Evolutionary conservation across 2,888 invertebrate genomes (phyloP), one percentile per base, ranked within the genome.

Genomic region (Tigriopus californicus): DNA sequence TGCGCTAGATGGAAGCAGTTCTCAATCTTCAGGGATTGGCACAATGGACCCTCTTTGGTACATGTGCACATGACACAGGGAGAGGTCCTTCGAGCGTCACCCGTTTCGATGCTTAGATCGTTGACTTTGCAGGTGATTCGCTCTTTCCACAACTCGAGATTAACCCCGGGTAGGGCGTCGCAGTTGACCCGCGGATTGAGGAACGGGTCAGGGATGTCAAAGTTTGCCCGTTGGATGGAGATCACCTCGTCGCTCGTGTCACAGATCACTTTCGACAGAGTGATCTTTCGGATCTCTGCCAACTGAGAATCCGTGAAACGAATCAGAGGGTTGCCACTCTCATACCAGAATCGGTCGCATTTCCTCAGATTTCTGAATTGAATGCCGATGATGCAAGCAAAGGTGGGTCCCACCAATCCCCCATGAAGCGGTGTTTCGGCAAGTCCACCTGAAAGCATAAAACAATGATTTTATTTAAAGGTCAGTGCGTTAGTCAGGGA

Each of bases 221-320:
- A 71, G 1, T 73, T 72, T 48, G 72, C 70, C 42, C 74, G 68
- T 65, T 77, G 77, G 40, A 61, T 59, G 1, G 68, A 67, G 10
- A 68, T 67, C 25, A 77, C 69, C 44, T 69, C 67, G 64, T 76
- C 76, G 2, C 72, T 70, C 66, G 75, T 76, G 63, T 75, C 73
- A 66, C 77, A 77, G 41, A 77, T 66, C 0, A 77, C 65, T 63
- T 72, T 69, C 10, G 76, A 70, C 15, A 77, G 66, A 1, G 70
- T 69, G 3, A 69, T 66, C 65, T 74, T 74, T n/a, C 86, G 79
- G 58, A 95, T 80, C 71, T 90, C 85, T 0, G 74, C 71, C 15
- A 92, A 72, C 77, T 94, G 92, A 46, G 78, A 81, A 79, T 71
- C 61, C 0, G 73, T 74, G 64, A 75, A 74, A 49, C 74, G 66